phyloP scores from a whole-genome alignment of 2,888 invertebrate species.

The Apamea monoglypha region DNA sequence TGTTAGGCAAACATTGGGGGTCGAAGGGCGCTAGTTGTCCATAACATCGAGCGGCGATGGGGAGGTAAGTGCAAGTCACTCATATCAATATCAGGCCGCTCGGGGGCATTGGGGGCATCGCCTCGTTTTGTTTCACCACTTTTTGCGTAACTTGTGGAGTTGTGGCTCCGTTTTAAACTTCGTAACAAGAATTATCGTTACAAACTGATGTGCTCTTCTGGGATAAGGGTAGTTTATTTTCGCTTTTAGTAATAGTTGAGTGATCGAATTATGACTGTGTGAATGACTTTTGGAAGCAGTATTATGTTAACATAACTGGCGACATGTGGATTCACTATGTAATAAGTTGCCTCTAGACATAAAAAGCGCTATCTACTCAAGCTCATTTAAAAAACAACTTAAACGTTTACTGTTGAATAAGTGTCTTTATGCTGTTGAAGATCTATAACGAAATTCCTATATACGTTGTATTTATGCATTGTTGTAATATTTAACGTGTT shows the following conservation, averaged over 20 bases:
- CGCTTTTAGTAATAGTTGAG: neutral
- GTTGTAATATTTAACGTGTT: too few species aligned
- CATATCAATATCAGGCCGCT: conserved; percentile 87
- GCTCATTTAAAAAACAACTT: too few species aligned
- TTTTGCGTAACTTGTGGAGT: conserved; percentile 82
- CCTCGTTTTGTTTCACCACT: conserved; percentile 84
- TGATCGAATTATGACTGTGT: neutral
- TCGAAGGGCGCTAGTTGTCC: conserved; percentile 81
- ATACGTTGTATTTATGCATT: too few species aligned
- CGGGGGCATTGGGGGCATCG: conserved; percentile 72
- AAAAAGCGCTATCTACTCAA: too few species aligned
- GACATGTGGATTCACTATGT: neutral
- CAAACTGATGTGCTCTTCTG: conserved; percentile 62
- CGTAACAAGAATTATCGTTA: conserved; percentile 66
- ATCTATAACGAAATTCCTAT: too few species aligned
- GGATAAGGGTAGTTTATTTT: conserved; percentile 52
- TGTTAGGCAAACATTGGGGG: conserved; percentile 80
- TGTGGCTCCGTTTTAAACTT: conserved; percentile 68
- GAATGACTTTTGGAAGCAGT: neutral
- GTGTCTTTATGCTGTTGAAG: too few species aligned
- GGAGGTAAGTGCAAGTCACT: conserved; percentile 89
- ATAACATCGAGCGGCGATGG: conserved; percentile 77
- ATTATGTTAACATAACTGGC: neutral
- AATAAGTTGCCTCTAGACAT: too few species aligned
- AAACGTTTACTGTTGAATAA: too few species aligned